Evolutionary conservation across 2,888 invertebrate species (phyloP), one percentile per base, ranked within the genome.

Genomic region (Pegoplata infirma): DNA sequence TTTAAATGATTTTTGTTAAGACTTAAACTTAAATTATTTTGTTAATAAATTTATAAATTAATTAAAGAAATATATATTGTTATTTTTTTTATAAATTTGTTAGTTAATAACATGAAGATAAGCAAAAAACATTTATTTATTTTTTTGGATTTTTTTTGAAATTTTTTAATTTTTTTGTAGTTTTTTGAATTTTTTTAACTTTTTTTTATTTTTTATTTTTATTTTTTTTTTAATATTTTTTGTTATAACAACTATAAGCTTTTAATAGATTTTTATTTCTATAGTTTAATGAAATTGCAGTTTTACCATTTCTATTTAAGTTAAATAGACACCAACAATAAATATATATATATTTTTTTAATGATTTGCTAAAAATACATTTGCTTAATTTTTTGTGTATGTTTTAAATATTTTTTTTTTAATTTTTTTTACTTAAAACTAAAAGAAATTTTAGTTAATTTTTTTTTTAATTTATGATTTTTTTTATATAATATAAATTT

Each of bases 281-380:
- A n/a, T n/a, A 44, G 66, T 49, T 28, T 28, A 32, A 40, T 40
- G n/a, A 40, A 40, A 12, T 40, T 40, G 4, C 8, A 40, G n/a
- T 40, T n/a, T 40, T 40, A 40, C n/a, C n/a, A 40, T 56, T 19
- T 25, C 17, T 77, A 16, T 67, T 71, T 25, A 28, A 53, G 55
- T 68, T 74, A 64, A 75, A 67, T 79, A 79, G 75, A 79, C 79
- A 79, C 66, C 79, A 72, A 79, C 53, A 75, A 63, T 75, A 64
- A 36, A 55, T 63, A 36, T 23, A 40, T 64, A 47, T 51, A 19
- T 51, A 32, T 61, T 56, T 69, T 56, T 14, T 58, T n/a, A n/a
- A 56, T 74, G 46, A 44, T 71, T 75, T 51, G 61, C 55, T 75
- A 61, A 66, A 79, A 79, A 71, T 74, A 74, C 66, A 66, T 79